Evolutionary conservation across 23 tunicate species (phyloP), one percentile per base, ranked within the genome.

Genomic region (Phallusia fumigata): DNA sequence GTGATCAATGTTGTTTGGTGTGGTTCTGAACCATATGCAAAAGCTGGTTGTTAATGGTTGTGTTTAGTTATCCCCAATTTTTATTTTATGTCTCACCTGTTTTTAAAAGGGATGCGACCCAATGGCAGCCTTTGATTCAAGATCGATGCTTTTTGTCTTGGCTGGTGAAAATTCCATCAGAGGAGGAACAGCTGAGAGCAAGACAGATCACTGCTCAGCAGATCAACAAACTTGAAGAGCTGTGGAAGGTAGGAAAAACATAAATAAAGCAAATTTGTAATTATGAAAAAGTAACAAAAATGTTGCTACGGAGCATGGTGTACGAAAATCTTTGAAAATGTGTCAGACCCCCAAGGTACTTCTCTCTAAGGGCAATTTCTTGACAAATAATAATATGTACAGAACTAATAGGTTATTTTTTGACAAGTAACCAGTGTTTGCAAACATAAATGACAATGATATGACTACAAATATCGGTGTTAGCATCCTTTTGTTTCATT

Each of bases 141-240:
- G 99, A 95, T 64, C 85, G 99, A 2, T 84, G 95, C 65, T 95
- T 95, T 44, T 82, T 95, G 64, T 83, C 95, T 0, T 95, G 99
- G 99, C 51, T 95, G 84, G 99, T 95, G 0, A 95, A 95, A 65
- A 84, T 95, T 52, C 99, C 99, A 32, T 95, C 95, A 65, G 99
- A 95, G 50, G 99, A 90, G 47, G 99, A 95, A 77, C 99, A 95
- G 50, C 45, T 87, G 83, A 64, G 99, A 18, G 99, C 99, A n/a
- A 75, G 99, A 18, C 99, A 95, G 65, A 95, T 95, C 81, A 90
- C 93, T 0, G 99, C 99, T 10, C 99, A 90, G 84, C 99, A 95
- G 65, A 95, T 95, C 34, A 95, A 95, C 65, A 95, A 95, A 73
- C 84, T 95, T 80, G 99, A 95, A 58, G 99, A 95, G 64, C 77